Evolutionary conservation across 1,140 invertebrate species (phyloP).

Genomic region (Epicauta chinensis): DNA sequence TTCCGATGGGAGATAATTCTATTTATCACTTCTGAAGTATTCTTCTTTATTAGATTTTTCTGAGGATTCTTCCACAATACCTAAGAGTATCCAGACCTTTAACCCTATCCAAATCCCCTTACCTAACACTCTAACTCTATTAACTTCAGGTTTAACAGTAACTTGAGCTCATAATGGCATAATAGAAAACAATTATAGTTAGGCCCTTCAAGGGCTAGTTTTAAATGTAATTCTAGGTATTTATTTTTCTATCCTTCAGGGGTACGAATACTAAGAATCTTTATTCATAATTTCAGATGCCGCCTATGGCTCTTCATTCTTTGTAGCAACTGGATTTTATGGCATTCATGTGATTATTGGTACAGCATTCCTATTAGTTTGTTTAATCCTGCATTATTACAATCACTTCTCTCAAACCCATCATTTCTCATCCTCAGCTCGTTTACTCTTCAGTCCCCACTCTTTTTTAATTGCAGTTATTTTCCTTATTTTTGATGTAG

Average conservation of each 20-base stretch:
- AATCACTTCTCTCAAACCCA: slow-evolving; percentile 54
- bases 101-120: slow-evolving; percentile 56
- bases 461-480: slow-evolving; percentile 51
- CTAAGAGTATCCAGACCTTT: slow-evolving; percentile 49
- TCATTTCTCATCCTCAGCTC: slow-evolving; percentile 51
- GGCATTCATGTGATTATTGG: slow-evolving; percentile 66
- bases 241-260: slow-evolving; percentile 46
- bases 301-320: slow-evolving; percentile 61
- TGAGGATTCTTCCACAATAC: slow-evolving; percentile 37
- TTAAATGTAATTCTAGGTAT: slow-evolving; percentile 49
- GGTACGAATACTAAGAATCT: slow-evolving; percentile 45
- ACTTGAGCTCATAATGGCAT: slow-evolving; percentile 52
- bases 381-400: slow-evolving; percentile 47
- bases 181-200: slow-evolving; percentile 47
- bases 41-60: no score
- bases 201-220: slow-evolving; percentile 43
- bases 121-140: slow-evolving; percentile 55
- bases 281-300: slow-evolving; percentile 53
- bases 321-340: slow-evolving; percentile 66
- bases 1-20: no score
- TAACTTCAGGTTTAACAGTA: slow-evolving; percentile 50
- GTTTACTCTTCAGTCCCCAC: slow-evolving; percentile 52
- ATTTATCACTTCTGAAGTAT: no score
- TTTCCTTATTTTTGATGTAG: slow-evolving; percentile 56
- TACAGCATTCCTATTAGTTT: slow-evolving; percentile 54